Evolutionary conservation across 2,113 vertebrate genomes (phyloP).

Genomic region (Alethe castanea): DNA sequence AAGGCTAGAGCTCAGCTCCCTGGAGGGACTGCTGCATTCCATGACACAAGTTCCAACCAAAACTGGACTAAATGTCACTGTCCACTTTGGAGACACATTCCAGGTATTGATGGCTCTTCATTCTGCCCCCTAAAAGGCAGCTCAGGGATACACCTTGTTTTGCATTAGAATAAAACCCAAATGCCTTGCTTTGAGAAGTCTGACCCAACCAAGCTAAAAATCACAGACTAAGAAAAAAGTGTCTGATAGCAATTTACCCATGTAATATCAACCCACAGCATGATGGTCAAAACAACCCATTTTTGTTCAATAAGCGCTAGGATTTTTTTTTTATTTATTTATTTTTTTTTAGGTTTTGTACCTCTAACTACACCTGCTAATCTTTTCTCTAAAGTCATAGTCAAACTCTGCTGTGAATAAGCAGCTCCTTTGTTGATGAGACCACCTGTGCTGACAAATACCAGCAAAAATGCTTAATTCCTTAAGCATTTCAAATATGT

Average conservation of each 20-base stretch:
- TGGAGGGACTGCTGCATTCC: background rate
- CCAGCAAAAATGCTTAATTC: background rate
- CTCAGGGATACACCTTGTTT: background rate
- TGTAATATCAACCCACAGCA: background rate
- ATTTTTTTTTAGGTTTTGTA: background rate
- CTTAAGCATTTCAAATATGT: background rate
- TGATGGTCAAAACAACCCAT: background rate
- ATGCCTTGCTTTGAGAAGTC: background rate
- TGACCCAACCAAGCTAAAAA: background rate
- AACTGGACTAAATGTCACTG: background rate
- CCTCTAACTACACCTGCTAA: background rate
- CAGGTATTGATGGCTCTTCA: background rate
- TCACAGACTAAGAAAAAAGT: background rate
- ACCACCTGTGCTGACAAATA: background rate
- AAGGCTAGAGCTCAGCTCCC: background rate
- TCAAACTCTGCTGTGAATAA: background rate
- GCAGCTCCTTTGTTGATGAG: background rate
- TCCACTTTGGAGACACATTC: background rate
- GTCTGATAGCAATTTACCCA: background rate
- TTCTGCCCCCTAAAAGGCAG: background rate
- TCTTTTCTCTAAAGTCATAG: background rate
- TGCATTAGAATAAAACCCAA: background rate
- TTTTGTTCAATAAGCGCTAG: background rate
- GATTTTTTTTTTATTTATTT: background rate
- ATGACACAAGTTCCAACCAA: background rate